These are phyloP conservation scores for Caenorhabditis elegans DNA, from an alignment of 1,140 invertebrate species.

Conservation along the genomic window DNA sequence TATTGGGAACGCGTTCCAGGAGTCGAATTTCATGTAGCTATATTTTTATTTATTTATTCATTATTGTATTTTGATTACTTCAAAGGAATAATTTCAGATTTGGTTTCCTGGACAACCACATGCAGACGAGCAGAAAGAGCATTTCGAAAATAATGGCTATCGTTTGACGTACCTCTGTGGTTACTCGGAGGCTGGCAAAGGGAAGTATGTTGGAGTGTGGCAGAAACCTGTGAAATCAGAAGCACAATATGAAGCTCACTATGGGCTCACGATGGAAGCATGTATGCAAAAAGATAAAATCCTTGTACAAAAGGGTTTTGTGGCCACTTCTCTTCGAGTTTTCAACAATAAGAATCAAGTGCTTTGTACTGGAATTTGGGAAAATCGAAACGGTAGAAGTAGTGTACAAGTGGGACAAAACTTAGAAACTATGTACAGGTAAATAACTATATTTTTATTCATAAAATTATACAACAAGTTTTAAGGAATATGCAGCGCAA, in stretches of 20 bases:
- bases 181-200: conserved; percentile 44
- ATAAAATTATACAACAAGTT: too few relatives aligned
- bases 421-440: conserved; percentile 52
- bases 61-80: too few relatives aligned
- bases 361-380: conserved; percentile 64
- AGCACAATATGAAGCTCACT: conserved; percentile 61
- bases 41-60: too few relatives aligned
- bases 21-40: conserved; percentile 54
- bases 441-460: too few relatives aligned
- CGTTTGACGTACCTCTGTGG: conserved; percentile 60
- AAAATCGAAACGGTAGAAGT: conserved; percentile 53
- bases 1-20: conserved; percentile 64
- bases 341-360: conserved; percentile 61
- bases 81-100: too few relatives aligned
- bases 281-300: conserved; percentile 59
- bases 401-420: conserved; percentile 61
- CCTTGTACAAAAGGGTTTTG: conserved; percentile 55
- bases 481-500: conserved; percentile 20
- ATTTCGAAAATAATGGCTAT: conserved; percentile 62
- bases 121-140: conserved; percentile 54
- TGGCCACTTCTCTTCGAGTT: conserved; percentile 61
- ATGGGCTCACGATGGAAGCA: conserved; percentile 58
- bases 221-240: conserved; percentile 55
- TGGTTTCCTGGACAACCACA: conserved; percentile 64
- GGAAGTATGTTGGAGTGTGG: conserved; percentile 62